These are phyloP conservation scores for Diarsia dahlii DNA, from an alignment of 2,888 invertebrate species.

Conservation along the genomic window DNA sequence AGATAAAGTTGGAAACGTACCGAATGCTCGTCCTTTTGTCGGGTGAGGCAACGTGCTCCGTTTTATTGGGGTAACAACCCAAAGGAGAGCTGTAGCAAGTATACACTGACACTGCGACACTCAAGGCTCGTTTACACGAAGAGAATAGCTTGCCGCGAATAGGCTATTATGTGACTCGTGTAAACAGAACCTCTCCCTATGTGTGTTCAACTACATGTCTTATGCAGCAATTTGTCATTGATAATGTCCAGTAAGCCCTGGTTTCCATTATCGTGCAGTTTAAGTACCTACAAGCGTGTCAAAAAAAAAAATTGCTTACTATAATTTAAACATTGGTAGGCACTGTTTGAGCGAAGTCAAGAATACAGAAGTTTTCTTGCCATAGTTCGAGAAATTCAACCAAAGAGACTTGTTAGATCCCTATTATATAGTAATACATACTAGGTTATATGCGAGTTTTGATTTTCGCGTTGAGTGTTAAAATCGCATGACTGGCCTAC, in stretches of 20 bases:
- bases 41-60: conserved; percentile 63
- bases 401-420: too few relatives aligned
- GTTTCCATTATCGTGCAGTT: too few relatives aligned
- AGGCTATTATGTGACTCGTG: too few relatives aligned
- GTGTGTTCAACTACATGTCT: not conserved
- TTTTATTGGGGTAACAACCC: conserved; percentile 71
- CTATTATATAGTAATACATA: too few relatives aligned
- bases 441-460: not conserved
- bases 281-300: too few relatives aligned
- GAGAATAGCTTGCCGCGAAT: not conserved
- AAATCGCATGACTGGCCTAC: not conserved
- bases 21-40: conserved; percentile 66
- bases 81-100: conserved; percentile 43
- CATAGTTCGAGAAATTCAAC: too few relatives aligned
- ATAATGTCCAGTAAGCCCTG: too few relatives aligned
- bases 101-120: conserved; percentile 31
- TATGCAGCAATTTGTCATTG: not conserved
- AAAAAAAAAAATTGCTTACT: too few relatives aligned
- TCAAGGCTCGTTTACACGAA: conserved; percentile 18
- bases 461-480: not conserved
- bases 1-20: conserved; percentile 50
- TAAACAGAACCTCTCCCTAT: not conserved
- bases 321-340: too few relatives aligned
- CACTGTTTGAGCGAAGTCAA: too few relatives aligned
- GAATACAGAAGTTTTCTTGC: too few relatives aligned